Evolutionary conservation across 2,888 invertebrate genomes (phyloP).

Genomic region (Siphlonurus alternatus): DNA sequence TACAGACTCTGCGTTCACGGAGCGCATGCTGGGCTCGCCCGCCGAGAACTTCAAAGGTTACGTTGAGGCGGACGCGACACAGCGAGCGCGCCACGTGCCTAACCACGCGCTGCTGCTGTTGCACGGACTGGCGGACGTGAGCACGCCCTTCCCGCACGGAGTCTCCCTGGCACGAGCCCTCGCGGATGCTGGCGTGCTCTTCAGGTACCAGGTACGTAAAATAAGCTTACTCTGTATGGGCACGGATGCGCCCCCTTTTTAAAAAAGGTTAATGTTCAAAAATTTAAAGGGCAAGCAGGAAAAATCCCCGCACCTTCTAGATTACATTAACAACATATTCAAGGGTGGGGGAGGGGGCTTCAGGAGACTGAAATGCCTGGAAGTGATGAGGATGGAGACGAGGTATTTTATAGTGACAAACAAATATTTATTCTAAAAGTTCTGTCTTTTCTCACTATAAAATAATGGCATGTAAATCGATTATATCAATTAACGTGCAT

Average conservation of each 20-base stretch:
- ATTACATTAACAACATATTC: no score
- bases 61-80: constrained; percentile 81
- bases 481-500: no score
- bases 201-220: constrained; percentile 67
- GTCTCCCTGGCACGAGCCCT: constrained; percentile 77
- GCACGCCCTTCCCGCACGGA: constrained; percentile 88
- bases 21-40: constrained; percentile 77
- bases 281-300: background rate
- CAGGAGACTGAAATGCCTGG: no score
- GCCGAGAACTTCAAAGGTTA: constrained; percentile 78
- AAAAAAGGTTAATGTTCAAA: background rate
- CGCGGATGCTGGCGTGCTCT: constrained; percentile 73
- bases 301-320: background rate
- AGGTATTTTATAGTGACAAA: no score
- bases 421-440: no score
- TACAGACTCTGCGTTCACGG: constrained; percentile 96
- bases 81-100: constrained; percentile 74
- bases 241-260: background rate
- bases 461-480: no score
- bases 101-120: constrained; percentile 74
- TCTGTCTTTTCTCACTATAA: no score
- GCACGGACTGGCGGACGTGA: constrained; percentile 83
- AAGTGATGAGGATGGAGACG: no score
- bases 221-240: background rate
- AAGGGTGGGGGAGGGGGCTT: no score